Conservation (phyloP, 2,888 invertebrate genomes). For the Patella depressa region DNA sequence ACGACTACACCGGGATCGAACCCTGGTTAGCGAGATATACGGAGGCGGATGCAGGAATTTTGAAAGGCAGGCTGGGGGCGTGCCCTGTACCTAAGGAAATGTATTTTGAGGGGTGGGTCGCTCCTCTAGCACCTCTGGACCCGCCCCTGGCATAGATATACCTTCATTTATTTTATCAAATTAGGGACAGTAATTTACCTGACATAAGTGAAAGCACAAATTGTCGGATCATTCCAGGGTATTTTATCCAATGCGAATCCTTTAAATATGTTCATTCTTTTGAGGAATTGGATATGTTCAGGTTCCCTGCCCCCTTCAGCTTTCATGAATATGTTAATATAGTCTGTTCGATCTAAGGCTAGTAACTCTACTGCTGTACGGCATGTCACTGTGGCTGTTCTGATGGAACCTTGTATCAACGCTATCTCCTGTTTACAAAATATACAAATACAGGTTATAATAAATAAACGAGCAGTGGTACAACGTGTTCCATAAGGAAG, state of each 20-base stretch:
- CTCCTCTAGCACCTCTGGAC: neutral
- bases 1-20: no score
- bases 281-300: slow-evolving; percentile 66
- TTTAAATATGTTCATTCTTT: slow-evolving; percentile 53
- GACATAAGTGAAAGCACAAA: slow-evolving; percentile 68
- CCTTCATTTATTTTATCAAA: no score
- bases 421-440: slow-evolving; percentile 62
- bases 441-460: no score
- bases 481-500: no score
- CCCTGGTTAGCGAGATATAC: no score
- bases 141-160: neutral
- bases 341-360: slow-evolving; percentile 78
- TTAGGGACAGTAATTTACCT: slow-evolving; percentile 47
- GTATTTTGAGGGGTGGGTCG: neutral
- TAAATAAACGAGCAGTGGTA: no score
- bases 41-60: neutral
- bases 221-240: slow-evolving; percentile 64
- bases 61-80: neutral
- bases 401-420: slow-evolving; percentile 64
- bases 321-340: slow-evolving; percentile 73
- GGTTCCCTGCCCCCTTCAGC: slow-evolving; percentile 64
- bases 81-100: neutral
- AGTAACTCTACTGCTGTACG: slow-evolving; percentile 75
- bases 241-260: slow-evolving; percentile 67
- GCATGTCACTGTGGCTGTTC: slow-evolving; percentile 69